phyloP scores from a whole-genome alignment of 2,113 vertebrate genomes.

The Saiga tatarica region DNA sequence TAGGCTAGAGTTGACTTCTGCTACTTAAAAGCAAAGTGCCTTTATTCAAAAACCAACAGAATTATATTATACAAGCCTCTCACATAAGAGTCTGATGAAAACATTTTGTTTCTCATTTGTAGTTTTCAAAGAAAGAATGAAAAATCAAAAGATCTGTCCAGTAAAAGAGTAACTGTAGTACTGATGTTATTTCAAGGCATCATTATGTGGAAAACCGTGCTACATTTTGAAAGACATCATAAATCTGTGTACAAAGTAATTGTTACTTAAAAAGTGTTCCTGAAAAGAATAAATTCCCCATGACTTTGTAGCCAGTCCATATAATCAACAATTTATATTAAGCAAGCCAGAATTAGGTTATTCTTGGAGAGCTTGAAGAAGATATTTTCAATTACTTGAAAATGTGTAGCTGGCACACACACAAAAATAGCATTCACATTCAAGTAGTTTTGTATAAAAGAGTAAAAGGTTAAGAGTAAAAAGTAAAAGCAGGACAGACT shows the following conservation, averaged over 20 bases:
- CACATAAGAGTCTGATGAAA: background rate
- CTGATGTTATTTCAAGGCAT: background rate
- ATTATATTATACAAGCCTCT: background rate
- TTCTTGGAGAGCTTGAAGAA: background rate
- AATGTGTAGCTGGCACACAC: background rate
- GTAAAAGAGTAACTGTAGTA: background rate
- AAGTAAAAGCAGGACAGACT: background rate
- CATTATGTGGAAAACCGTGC: background rate
- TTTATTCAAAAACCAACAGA: background rate
- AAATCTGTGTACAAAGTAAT: background rate
- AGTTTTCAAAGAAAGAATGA: background rate
- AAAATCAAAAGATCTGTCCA: constrained; percentile 15
- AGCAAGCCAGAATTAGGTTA: background rate
- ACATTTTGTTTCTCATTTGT: background rate
- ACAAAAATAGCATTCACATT: background rate
- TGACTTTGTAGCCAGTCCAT: background rate
- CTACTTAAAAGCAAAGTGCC: background rate
- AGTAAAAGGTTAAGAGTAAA: background rate
- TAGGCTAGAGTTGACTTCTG: background rate
- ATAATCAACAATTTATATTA: background rate
- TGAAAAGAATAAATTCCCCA: background rate
- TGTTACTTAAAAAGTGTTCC: background rate
- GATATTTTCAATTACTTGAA: constrained; percentile 8
- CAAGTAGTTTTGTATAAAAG: background rate
- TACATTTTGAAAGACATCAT: background rate